Conservation (phyloP, 2,113 vertebrate genomes). For the Pterocles orientalis region DNA sequence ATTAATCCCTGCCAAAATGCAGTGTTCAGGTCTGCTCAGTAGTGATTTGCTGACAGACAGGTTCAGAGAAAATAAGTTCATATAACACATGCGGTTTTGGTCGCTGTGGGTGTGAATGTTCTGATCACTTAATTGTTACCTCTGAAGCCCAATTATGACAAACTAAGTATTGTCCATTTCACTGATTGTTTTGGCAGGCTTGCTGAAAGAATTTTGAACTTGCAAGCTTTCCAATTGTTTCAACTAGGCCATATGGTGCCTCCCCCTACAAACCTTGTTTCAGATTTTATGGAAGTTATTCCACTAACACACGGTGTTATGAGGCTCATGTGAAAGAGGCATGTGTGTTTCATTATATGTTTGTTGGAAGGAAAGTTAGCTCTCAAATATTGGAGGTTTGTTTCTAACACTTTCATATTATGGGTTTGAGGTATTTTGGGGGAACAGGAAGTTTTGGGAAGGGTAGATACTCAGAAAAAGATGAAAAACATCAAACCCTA, state of each 20-base stretch:
- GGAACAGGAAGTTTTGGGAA: not conserved
- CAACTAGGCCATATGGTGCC: not conserved
- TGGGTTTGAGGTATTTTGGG: not conserved
- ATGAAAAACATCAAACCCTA: not conserved
- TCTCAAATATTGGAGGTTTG: not conserved
- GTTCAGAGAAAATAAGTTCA: constrained; percentile 19
- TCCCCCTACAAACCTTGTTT: not conserved
- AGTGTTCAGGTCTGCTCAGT: not conserved
- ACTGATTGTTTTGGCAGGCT: constrained; percentile 14
- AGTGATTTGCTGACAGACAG: constrained; percentile 14
- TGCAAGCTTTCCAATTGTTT: not conserved
- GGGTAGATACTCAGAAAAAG: not conserved
- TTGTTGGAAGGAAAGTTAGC: not conserved
- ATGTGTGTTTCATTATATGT: not conserved
- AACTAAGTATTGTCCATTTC: constrained; percentile 19
- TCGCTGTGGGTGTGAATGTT: constrained; percentile 25
- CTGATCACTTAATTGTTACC: constrained; percentile 60
- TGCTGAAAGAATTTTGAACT: not conserved
- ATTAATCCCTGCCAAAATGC: constrained; percentile 1
- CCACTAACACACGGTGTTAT: not conserved
- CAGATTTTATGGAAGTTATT: not conserved
- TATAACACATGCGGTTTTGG: not conserved
- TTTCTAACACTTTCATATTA: not conserved
- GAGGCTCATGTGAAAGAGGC: not conserved
- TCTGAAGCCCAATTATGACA: constrained; percentile 43